phyloP scores from a whole-genome alignment of 2,888 invertebrate genomes.

The Urechis unicinctus region DNA sequence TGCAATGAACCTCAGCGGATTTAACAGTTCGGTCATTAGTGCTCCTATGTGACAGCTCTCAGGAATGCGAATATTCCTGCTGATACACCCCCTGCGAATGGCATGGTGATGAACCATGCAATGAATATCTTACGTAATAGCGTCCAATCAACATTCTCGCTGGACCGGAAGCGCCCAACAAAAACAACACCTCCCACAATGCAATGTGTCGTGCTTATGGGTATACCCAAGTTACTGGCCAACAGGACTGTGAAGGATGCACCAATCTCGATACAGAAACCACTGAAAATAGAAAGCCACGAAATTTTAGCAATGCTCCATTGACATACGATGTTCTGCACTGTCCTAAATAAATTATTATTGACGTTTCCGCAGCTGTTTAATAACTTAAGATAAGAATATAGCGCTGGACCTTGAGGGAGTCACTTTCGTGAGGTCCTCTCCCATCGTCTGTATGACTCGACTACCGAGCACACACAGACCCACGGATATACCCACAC shows the following conservation, averaged over 20 bases:
- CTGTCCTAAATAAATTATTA: no score
- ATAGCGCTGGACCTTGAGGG: conserved; percentile 71
- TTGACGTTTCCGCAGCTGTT: no score
- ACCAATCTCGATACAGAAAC: conserved; percentile 93
- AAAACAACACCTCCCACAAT: conserved; percentile 96
- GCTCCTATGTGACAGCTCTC: no score
- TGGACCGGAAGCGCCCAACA: conserved; percentile 40
- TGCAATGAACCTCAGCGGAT: no score
- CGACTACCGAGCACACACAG: conserved; percentile 94
- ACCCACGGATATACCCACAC: conserved; percentile 89
- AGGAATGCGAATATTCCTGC: conserved; percentile 75
- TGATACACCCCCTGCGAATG: conserved; percentile 80
- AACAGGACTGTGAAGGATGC: conserved; percentile 91
- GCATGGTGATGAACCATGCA: conserved; percentile 96
- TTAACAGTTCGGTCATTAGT: no score
- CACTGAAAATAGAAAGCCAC: no score
- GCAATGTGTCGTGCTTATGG: conserved; percentile 97
- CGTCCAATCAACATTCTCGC: conserved; percentile 53
- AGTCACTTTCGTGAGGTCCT: conserved; percentile 93
- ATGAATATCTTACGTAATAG: conserved; percentile 79
- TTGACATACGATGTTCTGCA: no score
- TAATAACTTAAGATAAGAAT: no score
- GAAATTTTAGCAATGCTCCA: no score
- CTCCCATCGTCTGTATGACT: conserved; percentile 94
- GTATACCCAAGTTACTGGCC: conserved; percentile 93